A percentile compares a stretch with the other conserved stretches of the same genome.
Conservation (phyloP, 2,797 vertebrate genomes). For the Botia almorhae region DNA sequence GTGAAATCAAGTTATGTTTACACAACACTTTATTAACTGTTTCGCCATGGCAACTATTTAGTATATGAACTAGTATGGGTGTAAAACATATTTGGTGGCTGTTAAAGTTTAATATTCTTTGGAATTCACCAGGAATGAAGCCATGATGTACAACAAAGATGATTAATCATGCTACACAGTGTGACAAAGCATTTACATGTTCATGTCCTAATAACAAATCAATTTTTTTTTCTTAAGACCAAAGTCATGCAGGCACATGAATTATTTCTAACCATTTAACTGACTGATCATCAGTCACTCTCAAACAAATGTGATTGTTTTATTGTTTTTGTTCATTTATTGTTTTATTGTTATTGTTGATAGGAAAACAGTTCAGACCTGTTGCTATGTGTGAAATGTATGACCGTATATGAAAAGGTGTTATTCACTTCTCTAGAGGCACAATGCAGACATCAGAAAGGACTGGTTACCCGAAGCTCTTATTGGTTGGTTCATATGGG, state of each 20-base stretch:
- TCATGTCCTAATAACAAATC: neutral
- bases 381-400: neutral
- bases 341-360: neutral
- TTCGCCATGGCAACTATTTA: too few relatives aligned
- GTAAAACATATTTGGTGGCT: too few relatives aligned
- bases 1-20: too few relatives aligned
- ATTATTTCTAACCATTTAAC: neutral
- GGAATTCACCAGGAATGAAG: neutral
- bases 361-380: neutral
- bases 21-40: too few relatives aligned
- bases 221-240: neutral
- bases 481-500: constrained; percentile 20
- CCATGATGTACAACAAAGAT: neutral
- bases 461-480: neutral
- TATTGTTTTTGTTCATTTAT: too few relatives aligned
- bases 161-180: neutral
- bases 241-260: too few relatives aligned
- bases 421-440: too few relatives aligned
- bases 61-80: too few relatives aligned
- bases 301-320: too few relatives aligned
- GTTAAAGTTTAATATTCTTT: neutral
- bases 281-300: neutral
- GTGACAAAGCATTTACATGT: neutral
- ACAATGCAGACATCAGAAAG: too few relatives aligned
- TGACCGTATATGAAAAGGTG: neutral